phyloP scores from a whole-genome alignment of 2,888 invertebrate genomes.

The Drosophila borborema region DNA sequence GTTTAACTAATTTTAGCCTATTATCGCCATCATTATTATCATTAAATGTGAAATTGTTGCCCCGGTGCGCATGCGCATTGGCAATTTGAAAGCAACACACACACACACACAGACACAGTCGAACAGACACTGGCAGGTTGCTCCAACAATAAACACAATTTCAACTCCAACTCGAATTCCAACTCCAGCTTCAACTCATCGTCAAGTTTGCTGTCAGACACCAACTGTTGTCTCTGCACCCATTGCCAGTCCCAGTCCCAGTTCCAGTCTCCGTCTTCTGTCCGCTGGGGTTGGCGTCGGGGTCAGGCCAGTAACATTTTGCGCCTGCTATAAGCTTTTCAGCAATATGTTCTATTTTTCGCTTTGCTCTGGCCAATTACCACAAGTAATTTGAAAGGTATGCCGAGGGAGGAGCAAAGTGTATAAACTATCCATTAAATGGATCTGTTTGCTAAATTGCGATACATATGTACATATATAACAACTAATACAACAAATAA shows the following conservation, averaged over 20 bases:
- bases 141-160: slow-evolving; percentile 40
- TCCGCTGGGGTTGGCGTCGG: slow-evolving; percentile 70
- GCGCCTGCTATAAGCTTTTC: slow-evolving; percentile 72
- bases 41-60: slow-evolving; percentile 80
- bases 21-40: slow-evolving; percentile 81
- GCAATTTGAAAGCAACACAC: slow-evolving; percentile 62
- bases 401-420: slow-evolving; percentile 16
- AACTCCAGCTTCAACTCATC: slow-evolving; percentile 38
- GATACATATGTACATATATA: slow-evolving; percentile 10
- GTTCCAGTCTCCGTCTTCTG: slow-evolving; percentile 29
- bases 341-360: slow-evolving; percentile 78
- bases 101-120: slow-evolving; percentile 19
- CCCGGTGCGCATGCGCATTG: slow-evolving; percentile 71
- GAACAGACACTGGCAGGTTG: slow-evolving; percentile 45
- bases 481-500: background rate
- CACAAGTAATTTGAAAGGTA: slow-evolving; percentile 50
- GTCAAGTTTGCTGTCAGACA: slow-evolving; percentile 76
- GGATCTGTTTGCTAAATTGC: slow-evolving; percentile 27
- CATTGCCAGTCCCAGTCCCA: slow-evolving; percentile 16
- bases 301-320: slow-evolving; percentile 63
- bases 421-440: slow-evolving; percentile 11
- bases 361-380: slow-evolving; percentile 50
- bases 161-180: slow-evolving; percentile 21
- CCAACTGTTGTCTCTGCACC: slow-evolving; percentile 71
- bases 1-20: slow-evolving; percentile 80